These are phyloP conservation scores for Poecilia velifera DNA, from an alignment of 2,797 vertebrate genomes.

Conservation along the genomic window DNA sequence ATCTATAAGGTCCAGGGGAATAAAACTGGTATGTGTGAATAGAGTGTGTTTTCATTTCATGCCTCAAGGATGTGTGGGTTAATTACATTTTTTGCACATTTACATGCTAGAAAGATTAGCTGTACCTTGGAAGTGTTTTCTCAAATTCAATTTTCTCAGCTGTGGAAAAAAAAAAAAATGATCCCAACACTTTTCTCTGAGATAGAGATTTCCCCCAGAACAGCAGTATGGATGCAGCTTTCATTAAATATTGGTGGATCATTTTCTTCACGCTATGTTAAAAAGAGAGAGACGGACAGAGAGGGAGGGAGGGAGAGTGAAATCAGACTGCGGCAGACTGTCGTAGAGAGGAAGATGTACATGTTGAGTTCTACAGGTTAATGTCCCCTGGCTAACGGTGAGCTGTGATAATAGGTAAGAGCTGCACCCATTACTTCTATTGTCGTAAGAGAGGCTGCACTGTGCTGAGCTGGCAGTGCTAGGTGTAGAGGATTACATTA, in stretches of 20 bases:
- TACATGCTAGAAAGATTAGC: slow-evolving; percentile 54
- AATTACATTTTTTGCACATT: slow-evolving; percentile 61
- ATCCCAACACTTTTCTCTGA: neutral
- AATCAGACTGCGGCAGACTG: slow-evolving; percentile 34
- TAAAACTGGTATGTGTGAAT: slow-evolving; percentile 29
- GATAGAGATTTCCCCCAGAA: slow-evolving; percentile 34
- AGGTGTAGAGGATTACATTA: slow-evolving; percentile 71
- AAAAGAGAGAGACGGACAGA: neutral
- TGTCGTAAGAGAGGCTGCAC: slow-evolving; percentile 55
- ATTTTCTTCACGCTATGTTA: slow-evolving; percentile 35
- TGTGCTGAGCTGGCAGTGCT: slow-evolving; percentile 71
- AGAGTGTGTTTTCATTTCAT: slow-evolving; percentile 41
- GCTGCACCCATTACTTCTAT: slow-evolving; percentile 68
- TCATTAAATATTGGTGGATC: slow-evolving; percentile 39
- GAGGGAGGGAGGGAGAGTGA: neutral
- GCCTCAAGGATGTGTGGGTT: slow-evolving; percentile 48
- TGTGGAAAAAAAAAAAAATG: slow-evolving; percentile 33
- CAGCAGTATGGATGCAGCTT: slow-evolving; percentile 27
- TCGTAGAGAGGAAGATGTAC: slow-evolving; percentile 55
- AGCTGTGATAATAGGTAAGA: slow-evolving; percentile 64
- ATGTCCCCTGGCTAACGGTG: slow-evolving; percentile 61
- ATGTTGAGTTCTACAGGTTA: slow-evolving; percentile 69
- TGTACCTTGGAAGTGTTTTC: slow-evolving; percentile 49
- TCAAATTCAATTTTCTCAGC: slow-evolving; percentile 26
- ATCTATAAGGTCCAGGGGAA: slow-evolving; percentile 53